phyloP scores from a whole-genome alignment of 2,888 invertebrate genomes.

The Mesorhabditis spiculigera region DNA sequence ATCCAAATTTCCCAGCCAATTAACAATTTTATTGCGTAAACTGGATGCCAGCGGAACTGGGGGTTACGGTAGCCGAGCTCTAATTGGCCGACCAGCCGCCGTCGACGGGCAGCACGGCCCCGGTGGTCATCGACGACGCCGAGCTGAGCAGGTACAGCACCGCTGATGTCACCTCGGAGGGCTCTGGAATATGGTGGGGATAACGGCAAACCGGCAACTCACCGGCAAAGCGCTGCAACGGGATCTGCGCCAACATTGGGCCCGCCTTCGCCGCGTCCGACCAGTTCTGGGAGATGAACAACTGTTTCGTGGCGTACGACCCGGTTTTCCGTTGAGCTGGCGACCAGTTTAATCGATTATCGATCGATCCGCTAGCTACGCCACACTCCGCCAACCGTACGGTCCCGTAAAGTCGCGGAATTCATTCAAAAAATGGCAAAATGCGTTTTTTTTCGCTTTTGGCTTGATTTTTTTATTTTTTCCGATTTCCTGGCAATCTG shows the following conservation, averaged over 20 bases:
- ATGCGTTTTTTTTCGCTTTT: too few relatives aligned
- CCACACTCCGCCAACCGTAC: too few relatives aligned
- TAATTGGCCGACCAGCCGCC: slow-evolving; percentile 69
- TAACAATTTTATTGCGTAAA: too few relatives aligned
- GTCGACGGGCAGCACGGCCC: slow-evolving; percentile 76
- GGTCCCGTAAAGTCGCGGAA: too few relatives aligned
- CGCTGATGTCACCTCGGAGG: slow-evolving; percentile 76
- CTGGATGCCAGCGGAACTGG: background rate
- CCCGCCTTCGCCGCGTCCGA: slow-evolving; percentile 73
- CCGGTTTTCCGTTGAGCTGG: too few relatives aligned
- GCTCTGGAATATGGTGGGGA: slow-evolving; percentile 64
- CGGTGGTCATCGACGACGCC: slow-evolving; percentile 77
- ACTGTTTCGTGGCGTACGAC: too few relatives aligned
- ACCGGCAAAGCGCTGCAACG: slow-evolving; percentile 76
- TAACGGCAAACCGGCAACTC: slow-evolving; percentile 17
- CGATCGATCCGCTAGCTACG: too few relatives aligned
- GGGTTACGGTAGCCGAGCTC: background rate
- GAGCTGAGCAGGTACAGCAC: slow-evolving; percentile 79
- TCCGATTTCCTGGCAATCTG: too few relatives aligned
- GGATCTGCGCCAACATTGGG: slow-evolving; percentile 76
- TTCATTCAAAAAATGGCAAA: too few relatives aligned
- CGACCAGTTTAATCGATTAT: too few relatives aligned
- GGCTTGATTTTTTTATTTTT: too few relatives aligned
- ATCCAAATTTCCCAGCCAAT: too few relatives aligned
- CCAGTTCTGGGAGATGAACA: slow-evolving; percentile 72